Evolutionary conservation across 2,113 vertebrate genomes (phyloP).

Genomic region (Ailuropoda melanoleuca): DNA sequence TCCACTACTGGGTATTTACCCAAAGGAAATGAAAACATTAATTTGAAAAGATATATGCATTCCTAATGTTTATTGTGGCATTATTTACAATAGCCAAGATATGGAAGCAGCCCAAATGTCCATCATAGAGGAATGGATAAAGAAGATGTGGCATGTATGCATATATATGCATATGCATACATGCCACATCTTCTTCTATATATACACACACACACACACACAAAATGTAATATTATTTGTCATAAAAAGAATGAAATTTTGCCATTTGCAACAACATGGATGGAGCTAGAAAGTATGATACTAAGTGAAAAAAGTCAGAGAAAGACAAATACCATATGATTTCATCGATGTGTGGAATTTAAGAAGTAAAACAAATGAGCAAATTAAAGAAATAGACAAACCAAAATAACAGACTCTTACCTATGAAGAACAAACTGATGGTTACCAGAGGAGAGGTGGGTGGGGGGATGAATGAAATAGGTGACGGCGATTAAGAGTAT

Average conservation of each 20-base stretch:
- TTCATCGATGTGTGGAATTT: not conserved
- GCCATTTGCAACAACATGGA: not conserved
- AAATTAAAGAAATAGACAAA: not conserved
- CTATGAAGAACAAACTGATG: not conserved
- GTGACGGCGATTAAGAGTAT: not conserved
- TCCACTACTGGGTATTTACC: not conserved
- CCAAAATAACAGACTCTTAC: not conserved
- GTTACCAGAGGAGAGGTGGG: not conserved
- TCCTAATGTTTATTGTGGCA: not conserved
- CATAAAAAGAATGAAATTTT: not conserved
- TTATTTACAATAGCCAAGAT: not conserved
- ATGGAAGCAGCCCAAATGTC: not conserved
- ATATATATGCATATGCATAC: no score
- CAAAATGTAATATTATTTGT: not conserved
- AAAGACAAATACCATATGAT: not conserved
- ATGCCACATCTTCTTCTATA: no score
- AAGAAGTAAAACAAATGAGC: not conserved
- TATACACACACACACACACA: no score
- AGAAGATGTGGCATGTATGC: not conserved
- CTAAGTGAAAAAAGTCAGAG: not conserved
- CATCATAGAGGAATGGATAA: not conserved
- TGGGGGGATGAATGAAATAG: not conserved
- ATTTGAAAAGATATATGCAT: not conserved
- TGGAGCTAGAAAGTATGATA: not conserved
- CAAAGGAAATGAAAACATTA: not conserved